Evolutionary conservation across 1,140 invertebrate genomes (phyloP), one percentile per base, ranked within the genome.

Genomic region (Drosophila tsacasi): DNA sequence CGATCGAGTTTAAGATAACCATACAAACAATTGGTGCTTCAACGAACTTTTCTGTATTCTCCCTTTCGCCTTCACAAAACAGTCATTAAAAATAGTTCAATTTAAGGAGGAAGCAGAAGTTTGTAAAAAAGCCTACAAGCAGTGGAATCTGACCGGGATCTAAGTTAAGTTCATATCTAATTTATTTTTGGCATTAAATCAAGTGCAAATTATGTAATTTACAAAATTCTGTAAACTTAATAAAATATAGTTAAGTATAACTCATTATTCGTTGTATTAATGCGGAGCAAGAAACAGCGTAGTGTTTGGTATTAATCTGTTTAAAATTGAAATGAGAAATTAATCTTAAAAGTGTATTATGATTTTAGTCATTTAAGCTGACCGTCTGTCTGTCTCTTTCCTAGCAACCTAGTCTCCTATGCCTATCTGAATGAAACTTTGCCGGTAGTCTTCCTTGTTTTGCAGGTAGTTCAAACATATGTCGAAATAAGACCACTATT

Each of bases 71-170:
- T 78, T 78, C 75, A 78, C 76, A 69, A 73, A 90, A 91, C 86
- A 90, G 85, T 90, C 86, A 90, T 90, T 89, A 90, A 65, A 85
- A 85, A 91, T 87, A 90, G 85, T 90, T 85, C 80, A 90, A 90
- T 91, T 72, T 91, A 90, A 90, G 86, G 73, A 63, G 73, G 66
- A 64, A 80, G 32, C 49, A 66, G 66, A 66, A 58, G 44, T 44
- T 42, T 74, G 50, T 72, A 77, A 81, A 60, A 81, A 79, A 69
- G 37, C 67, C 42, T 23, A 50, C 61, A 25, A 57, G 35, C 58
- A 57, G 54, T 52, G 64, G 35, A 60, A 71, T 59, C 66, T 66
- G 57, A 68, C 78, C 62, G 68, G 72, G 66, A 76, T 69, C 46
- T 81, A 58, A 21, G 27, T 67, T 89, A 89, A 89, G 84, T 84